These are phyloP conservation scores for Chaetogeoica ovagalla DNA, from an alignment of 2,888 invertebrate species.

Conservation along the genomic window DNA sequence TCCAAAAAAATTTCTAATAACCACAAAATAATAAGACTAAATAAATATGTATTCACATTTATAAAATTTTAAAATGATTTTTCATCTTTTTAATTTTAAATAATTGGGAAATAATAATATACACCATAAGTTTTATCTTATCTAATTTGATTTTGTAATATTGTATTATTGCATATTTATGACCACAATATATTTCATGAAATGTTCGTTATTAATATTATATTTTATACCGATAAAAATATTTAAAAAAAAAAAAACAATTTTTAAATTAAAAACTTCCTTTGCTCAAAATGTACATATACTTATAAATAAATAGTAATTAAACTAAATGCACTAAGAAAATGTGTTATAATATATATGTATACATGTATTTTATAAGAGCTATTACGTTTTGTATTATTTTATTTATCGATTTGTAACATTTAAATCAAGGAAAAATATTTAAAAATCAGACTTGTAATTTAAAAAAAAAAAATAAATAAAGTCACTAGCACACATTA, in stretches of 20 bases:
- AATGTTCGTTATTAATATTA: neutral
- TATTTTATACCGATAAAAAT: neutral
- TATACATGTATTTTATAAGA: too few relatives aligned
- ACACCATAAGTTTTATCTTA: neutral
- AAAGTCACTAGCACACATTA: neutral
- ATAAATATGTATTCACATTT: neutral
- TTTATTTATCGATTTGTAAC: neutral
- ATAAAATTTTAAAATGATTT: neutral
- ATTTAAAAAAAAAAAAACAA: neutral
- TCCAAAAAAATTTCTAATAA: too few relatives aligned
- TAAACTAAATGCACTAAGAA: neutral
- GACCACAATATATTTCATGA: neutral
- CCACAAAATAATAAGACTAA: neutral
- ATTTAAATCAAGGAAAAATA: neutral
- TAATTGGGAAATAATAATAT: neutral
- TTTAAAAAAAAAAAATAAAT: neutral
- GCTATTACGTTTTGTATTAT: neutral
- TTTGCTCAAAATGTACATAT: neutral
- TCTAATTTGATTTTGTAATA: neutral
- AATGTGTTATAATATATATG: too few relatives aligned
- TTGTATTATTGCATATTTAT: neutral
- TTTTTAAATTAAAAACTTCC: neutral
- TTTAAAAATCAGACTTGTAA: neutral
- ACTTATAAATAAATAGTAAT: neutral
- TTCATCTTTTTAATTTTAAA: neutral